Conservation (phyloP, 2,113 vertebrate species). For the Amazona guildingii region DNA sequence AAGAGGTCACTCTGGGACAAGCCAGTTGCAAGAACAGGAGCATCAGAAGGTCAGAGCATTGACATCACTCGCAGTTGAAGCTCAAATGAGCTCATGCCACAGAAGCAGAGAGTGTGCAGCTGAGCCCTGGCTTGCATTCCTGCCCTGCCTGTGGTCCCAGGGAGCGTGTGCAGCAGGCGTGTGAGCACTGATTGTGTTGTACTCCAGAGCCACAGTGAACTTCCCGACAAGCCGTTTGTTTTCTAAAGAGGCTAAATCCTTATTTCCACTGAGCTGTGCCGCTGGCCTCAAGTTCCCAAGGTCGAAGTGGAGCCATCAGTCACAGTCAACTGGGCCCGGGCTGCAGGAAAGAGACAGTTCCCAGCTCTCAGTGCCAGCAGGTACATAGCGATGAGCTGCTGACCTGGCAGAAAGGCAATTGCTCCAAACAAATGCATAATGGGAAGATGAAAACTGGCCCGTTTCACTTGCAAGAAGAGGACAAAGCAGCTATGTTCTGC, state of each 20-base stretch:
- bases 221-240: not conserved
- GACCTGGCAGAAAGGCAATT: not conserved
- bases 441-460: not conserved
- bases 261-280: not conserved
- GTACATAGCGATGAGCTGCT: not conserved
- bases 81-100: not conserved
- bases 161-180: not conserved
- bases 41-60: not conserved
- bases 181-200: not conserved
- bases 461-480: not conserved
- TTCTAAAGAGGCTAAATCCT: not conserved
- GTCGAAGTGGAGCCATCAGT: not conserved
- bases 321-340: not conserved
- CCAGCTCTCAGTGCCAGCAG: not conserved
- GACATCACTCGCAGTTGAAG: not conserved
- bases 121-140: not conserved
- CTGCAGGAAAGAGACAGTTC: not conserved
- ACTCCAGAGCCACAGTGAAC: not conserved
- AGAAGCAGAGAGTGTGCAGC: not conserved
- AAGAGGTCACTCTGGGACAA: not conserved
- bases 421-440: not conserved
- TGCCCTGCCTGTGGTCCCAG: not conserved
- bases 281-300: not conserved
- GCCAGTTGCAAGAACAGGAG: not conserved
- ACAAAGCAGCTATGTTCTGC: not conserved